Percentiles rank a stretch among this genome's conserved stretches.
Conservation (phyloP, 2,888 invertebrate species). For the Kuschelorhynchus macadamiae region DNA sequence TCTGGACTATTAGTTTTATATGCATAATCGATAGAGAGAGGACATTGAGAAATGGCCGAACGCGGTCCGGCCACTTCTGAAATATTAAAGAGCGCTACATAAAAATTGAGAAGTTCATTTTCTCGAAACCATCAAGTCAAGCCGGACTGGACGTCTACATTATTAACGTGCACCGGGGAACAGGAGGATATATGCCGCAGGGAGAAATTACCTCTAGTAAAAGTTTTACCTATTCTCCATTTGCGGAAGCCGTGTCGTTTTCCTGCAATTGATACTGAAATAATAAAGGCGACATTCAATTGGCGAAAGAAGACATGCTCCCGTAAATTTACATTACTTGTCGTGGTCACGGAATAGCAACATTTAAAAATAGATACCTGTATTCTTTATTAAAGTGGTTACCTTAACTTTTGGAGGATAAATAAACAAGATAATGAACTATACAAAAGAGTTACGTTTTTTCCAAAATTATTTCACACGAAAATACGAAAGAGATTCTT, state of each 20-base stretch:
- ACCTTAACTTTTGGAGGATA: no score
- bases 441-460: no score
- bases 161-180: constrained; percentile 62
- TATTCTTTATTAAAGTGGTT: no score
- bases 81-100: constrained; percentile 54
- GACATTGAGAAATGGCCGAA: constrained; percentile 42
- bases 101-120: constrained; percentile 66
- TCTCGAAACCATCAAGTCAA: constrained; percentile 63
- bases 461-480: no score
- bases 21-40: constrained; percentile 45
- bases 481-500: no score
- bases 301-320: constrained; percentile 21
- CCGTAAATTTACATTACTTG: constrained; percentile 23
- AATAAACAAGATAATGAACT: no score
- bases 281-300: constrained; percentile 53
- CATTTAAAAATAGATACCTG: background rate
- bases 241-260: constrained; percentile 57
- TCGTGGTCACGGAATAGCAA: background rate
- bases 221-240: constrained; percentile 63
- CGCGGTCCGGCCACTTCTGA: constrained; percentile 29
- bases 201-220: constrained; percentile 66
- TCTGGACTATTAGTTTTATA: constrained; percentile 38
- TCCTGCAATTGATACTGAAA: constrained; percentile 61
- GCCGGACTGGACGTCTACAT: constrained; percentile 63
- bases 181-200: constrained; percentile 56